phyloP scores from a whole-genome alignment of 1,140 invertebrate species.

The Pseudomyrmex dendroicus region DNA sequence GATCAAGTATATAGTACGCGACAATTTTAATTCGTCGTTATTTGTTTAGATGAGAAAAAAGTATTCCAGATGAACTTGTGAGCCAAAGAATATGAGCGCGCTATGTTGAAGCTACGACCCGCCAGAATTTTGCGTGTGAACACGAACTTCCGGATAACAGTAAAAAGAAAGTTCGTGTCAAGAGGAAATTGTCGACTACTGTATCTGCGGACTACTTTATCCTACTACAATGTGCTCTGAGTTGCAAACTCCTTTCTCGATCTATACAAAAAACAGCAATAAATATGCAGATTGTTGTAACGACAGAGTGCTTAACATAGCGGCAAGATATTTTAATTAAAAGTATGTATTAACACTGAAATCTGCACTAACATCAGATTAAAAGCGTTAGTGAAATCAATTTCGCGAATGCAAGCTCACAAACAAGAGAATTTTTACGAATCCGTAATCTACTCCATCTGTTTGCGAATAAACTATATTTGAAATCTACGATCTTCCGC shows the following conservation, averaged over 20 bases:
- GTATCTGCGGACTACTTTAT: conserved; percentile 6
- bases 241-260: conserved; percentile 10
- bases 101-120: conserved; percentile 12
- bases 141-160: conserved; percentile 26
- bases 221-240: background rate
- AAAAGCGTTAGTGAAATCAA: background rate
- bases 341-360: background rate
- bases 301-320: background rate
- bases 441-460: background rate
- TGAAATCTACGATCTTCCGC: conserved; percentile 10
- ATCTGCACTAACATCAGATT: background rate
- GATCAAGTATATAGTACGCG: background rate
- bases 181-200: conserved; percentile 23
- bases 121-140: conserved; percentile 16
- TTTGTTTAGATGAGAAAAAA: conserved; percentile 6
- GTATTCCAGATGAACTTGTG: conserved; percentile 16
- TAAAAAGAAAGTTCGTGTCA: conserved; percentile 28
- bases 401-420: no score
- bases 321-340: background rate
- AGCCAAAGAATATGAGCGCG: background rate
- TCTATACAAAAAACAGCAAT: conserved; percentile 6
- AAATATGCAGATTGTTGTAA: conserved; percentile 17
- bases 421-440: background rate
- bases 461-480: background rate
- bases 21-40: background rate